These are phyloP conservation scores for Crocodylus rhombifer DNA, from an alignment of 2,797 vertebrate species.

Conservation along the genomic window DNA sequence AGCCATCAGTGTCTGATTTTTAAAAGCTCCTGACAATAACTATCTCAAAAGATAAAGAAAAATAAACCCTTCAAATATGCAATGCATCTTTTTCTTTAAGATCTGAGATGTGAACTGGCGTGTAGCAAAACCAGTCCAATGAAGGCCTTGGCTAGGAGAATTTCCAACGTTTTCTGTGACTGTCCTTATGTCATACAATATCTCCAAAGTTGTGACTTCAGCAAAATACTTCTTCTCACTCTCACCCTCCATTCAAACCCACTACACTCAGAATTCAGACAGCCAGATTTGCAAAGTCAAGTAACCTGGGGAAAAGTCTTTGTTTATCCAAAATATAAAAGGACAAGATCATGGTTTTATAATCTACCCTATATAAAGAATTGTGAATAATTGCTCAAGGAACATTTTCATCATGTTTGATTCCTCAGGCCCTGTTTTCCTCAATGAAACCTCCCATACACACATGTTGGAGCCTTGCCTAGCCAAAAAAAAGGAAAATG, in stretches of 20 bases:
- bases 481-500: not conserved
- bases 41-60: not conserved
- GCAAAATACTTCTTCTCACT: not conserved
- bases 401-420: not conserved
- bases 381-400: not conserved
- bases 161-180: not conserved
- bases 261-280: not conserved
- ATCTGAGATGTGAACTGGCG: not conserved
- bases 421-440: not conserved
- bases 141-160: not conserved
- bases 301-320: not conserved
- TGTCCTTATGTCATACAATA: not conserved
- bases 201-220: not conserved
- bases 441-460: not conserved
- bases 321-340: not conserved
- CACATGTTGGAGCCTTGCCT: not conserved
- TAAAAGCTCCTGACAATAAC: not conserved
- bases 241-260: not conserved
- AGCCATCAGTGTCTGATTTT: not conserved
- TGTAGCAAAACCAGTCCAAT: not conserved
- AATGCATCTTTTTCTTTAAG: too few relatives aligned
- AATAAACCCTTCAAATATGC: not conserved
- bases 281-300: not conserved
- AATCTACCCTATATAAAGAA: accelerated
- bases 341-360: not conserved